phyloP scores from a whole-genome alignment of 2,797 vertebrate species.

The Oceanodroma leucorhoa region DNA sequence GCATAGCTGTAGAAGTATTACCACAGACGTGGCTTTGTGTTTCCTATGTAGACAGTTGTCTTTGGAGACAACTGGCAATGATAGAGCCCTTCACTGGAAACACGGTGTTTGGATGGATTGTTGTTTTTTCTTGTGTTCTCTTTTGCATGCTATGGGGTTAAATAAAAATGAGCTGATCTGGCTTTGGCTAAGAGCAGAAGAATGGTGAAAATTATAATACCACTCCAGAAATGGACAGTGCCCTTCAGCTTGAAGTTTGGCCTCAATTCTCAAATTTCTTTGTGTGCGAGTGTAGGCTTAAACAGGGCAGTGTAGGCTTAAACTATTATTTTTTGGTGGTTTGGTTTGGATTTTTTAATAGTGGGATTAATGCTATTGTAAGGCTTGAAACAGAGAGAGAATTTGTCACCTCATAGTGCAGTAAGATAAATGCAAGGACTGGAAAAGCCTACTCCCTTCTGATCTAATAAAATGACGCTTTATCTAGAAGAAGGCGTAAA shows the following conservation, averaged over 20 bases:
- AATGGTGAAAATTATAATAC: background rate
- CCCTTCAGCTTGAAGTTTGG: background rate
- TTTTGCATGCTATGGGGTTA: background rate
- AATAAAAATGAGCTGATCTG: background rate
- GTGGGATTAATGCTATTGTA: background rate
- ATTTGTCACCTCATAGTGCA: background rate
- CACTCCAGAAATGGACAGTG: background rate
- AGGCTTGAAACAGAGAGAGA: background rate
- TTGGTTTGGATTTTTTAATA: background rate
- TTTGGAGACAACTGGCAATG: background rate
- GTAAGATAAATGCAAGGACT: background rate
- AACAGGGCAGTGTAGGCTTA: background rate
- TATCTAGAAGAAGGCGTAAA: constrained; percentile 21
- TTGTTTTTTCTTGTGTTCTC: background rate
- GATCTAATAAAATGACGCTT: background rate
- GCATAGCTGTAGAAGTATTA: background rate
- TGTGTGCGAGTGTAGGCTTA: background rate
- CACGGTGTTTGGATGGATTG: background rate
- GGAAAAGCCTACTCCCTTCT: background rate
- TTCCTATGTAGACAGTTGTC: background rate
- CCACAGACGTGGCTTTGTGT: background rate
- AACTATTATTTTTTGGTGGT: background rate
- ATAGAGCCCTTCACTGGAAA: background rate
- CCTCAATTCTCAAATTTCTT: background rate
- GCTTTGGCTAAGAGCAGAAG: background rate